Evolutionary conservation across 1,140 invertebrate species (phyloP).

Genomic region (Odontomachus brunneus): DNA sequence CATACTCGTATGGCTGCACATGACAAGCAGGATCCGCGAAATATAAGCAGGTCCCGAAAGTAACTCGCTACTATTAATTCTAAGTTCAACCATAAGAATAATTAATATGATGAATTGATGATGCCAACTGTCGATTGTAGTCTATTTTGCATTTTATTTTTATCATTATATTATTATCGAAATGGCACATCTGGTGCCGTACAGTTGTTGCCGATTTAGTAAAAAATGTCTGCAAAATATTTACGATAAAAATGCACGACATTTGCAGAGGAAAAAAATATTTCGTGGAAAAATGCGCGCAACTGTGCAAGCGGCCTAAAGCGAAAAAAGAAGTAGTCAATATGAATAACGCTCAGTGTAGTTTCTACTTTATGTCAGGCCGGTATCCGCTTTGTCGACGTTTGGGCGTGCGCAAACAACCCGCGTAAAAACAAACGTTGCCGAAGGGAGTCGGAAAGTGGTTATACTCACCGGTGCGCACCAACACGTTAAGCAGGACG

Average conservation of each 20-base stretch:
- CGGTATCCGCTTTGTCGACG: constrained; percentile 9
- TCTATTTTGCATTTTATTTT: not conserved
- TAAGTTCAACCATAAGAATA: not conserved
- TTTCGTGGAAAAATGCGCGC: constrained; percentile 1
- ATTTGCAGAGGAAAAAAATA: constrained; percentile 24
- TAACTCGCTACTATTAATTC: no score
- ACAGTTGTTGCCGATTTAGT: not conserved
- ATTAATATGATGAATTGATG: not conserved
- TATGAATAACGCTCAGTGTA: constrained; percentile 4
- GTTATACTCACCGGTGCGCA: constrained; percentile 76
- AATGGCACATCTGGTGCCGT: not conserved
- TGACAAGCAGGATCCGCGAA: not conserved
- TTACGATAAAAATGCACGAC: not conserved
- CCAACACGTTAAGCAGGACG: constrained; percentile 75
- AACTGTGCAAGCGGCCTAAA: not conserved
- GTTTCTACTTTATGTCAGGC: not conserved
- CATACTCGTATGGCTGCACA: not conserved
- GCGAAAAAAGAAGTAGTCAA: not conserved
- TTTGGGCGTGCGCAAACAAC: constrained; percentile 34
- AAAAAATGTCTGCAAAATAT: constrained; percentile 19
- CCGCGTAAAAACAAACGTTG: constrained; percentile 35
- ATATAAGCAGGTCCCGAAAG: not conserved
- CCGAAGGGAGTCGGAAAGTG: constrained; percentile 18
- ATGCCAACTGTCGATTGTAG: not conserved
- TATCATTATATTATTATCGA: not conserved